Evolutionary conservation across 2,888 invertebrate genomes (phyloP), one percentile per base, ranked within the genome.

Genomic region (Rhingia campestris): DNA sequence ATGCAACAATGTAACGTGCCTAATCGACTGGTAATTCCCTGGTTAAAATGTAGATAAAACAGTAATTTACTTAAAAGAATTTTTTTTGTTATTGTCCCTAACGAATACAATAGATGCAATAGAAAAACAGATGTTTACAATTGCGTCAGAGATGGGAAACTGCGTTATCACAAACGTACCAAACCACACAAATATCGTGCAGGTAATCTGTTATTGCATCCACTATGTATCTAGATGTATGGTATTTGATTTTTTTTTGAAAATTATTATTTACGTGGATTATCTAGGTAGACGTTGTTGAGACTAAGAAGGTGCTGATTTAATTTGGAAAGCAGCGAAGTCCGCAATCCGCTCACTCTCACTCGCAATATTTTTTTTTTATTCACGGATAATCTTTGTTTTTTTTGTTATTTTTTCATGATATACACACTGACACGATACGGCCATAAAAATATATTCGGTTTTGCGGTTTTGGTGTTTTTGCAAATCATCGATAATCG

Each of bases 111-210:
- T 47, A 49, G 9, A 49, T 4, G 4, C 4, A 30, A 49, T 6
- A 58, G 45, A 7, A 37, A 41, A 39, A 53, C 7, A 49, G 12
- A 51, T 33, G n/a, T 72, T 22, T 22, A 22, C 32, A 51, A 14
- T 35, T 6, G 14, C 14, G 35, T 3, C 53, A 39, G 51, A 51
- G 39, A 49, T 49, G 49, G 5, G 32, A 0, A 14, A 39, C 33
- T 35, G 41, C 59, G 59, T 51, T 58, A 56, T 70, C 41, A 58
- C 59, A 59, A 59, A 32, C 4, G 59, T 14, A 33, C 7, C n/a
- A n/a, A 22, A 32, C 14, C 1, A n/a, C 22, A n/a, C n/a, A 30
- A 64, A 51, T 43, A 14, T 45, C 67, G 54, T 67, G 67, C 67
- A 54, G 33, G 35, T 67, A 67, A 45, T 51, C 39, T 33, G 12